A percentile compares a stretch with the other conserved stretches of the same genome.
Evolutionary conservation across 2,797 vertebrate species (phyloP).

Genomic region (Acipenser transmontanus): DNA sequence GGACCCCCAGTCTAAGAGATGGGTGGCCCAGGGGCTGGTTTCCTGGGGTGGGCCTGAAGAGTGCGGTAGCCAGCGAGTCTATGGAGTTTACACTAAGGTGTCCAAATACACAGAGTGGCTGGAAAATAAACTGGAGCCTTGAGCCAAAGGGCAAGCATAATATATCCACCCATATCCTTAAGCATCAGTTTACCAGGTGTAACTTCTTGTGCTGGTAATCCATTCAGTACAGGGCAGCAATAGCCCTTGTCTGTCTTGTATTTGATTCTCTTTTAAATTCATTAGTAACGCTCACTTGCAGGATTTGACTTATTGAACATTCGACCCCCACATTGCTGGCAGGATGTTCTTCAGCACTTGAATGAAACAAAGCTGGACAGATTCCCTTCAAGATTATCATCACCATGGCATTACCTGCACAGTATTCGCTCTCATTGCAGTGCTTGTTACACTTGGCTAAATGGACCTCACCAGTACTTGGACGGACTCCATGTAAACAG

Average conservation of each 20-base stretch:
- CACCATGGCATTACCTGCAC: no score
- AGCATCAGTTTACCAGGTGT: not conserved
- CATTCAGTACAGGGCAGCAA: not conserved
- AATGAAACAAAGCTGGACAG: no score
- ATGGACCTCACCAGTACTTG: no score
- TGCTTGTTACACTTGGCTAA: no score
- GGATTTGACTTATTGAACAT: not conserved
- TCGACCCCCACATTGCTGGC: no score
- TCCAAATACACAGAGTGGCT: slow-evolving; percentile 81
- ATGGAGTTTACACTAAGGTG: slow-evolving; percentile 90
- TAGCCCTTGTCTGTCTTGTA: not conserved
- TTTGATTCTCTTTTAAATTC: not conserved
- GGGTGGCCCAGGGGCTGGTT: slow-evolving; percentile 85
- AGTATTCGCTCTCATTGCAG: no score
- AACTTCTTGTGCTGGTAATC: not conserved
- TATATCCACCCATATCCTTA: not conserved
- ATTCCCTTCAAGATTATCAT: no score
- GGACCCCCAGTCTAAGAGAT: slow-evolving; percentile 57
- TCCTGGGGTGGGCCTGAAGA: slow-evolving; percentile 93
- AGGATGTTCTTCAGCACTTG: no score
- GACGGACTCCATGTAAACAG: no score
- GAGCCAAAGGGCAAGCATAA: slow-evolving; percentile 23
- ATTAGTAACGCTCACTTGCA: not conserved
- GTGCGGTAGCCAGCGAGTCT: slow-evolving; percentile 87
- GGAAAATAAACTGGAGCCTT: slow-evolving; percentile 49